Percentiles rank a stretch among this genome's conserved stretches.
Evolutionary conservation across 2,797 vertebrate genomes (phyloP).

Genomic region (Mergus octosetaceus): DNA sequence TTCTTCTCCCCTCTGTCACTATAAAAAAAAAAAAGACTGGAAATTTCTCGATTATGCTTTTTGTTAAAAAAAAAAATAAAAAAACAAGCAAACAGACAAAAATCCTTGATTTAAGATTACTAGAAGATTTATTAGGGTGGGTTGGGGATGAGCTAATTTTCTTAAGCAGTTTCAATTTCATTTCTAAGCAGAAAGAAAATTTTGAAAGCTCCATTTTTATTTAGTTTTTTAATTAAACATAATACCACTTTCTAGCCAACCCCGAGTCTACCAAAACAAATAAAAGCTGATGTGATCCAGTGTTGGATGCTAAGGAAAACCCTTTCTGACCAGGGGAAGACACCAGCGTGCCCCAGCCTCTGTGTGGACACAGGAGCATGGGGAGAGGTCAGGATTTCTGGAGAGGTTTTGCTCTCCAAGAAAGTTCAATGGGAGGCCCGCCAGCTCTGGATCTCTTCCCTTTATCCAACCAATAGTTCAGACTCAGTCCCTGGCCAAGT

Average conservation of each 20-base stretch:
- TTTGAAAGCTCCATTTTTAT: background rate
- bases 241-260: background rate
- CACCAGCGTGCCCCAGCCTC: background rate
- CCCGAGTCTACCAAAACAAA: background rate
- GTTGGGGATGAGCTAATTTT: background rate
- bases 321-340: background rate
- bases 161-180: background rate
- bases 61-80: background rate
- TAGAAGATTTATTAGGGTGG: background rate
- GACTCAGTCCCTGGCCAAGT: background rate
- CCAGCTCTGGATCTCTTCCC: background rate
- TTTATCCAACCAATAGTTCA: background rate
- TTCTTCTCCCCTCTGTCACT: background rate
- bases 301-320: conserved; percentile 7
- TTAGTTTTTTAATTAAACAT: background rate
- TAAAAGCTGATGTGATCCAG: background rate
- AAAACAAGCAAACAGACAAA: background rate
- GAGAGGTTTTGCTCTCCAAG: background rate
- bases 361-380: accelerated
- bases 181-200: conserved; percentile 42
- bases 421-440: background rate
- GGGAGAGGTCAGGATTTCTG: background rate
- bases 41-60: background rate
- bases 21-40: background rate
- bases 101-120: background rate